Evolutionary conservation across 2,797 vertebrate genomes (phyloP), one percentile per base, ranked within the genome.

Genomic region (Spatula versicolor): DNA sequence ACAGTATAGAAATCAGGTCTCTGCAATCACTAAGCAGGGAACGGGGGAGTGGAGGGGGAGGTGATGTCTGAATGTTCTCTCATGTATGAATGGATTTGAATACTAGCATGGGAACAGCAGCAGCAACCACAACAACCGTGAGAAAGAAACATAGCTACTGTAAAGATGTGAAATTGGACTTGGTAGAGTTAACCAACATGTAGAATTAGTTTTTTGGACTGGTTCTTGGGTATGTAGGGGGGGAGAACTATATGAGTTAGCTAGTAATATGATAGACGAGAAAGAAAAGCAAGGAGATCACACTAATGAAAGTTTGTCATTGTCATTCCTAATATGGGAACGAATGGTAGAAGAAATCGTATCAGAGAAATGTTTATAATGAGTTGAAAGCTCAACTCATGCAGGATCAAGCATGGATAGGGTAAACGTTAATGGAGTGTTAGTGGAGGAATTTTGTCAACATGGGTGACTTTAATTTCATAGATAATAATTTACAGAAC

Each of bases 191-290:
- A 7, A 62, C 16, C 75, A 30, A 31, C 25, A 20, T 0, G 4
- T 37, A 66, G n/a, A 8, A 16, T 58, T 11, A 39, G 21, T 20
- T 35, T 18, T 0, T 43, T 37, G 31, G 31, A 45, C 33, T 39
- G 59, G 13, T 4, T 59, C 63, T 54, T 77, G 31, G 14, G 13
- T 28, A 26, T 31, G 62, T 22, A 48, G 55, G 25, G 28, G 58
- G 37, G 12, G 6, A 43, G 35, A 37, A 23, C 59, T 33, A 18
- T 3, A 1, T 28, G 43, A 18, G 13, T 22, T 50, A 37, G 43
- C 13, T 39, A 19, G n/a, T 21, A 75, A 39, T 0, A 0, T 25
- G 43, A 16, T 37, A 26, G 59, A 31, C 26, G 7, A 21, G 7
- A 46, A 37, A 82, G 52, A 60, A 68, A 46, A 73, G 4, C 33